Base-by-base conservation (phyloP, 1,140 invertebrate species). In the Drosophila tani region DNA sequence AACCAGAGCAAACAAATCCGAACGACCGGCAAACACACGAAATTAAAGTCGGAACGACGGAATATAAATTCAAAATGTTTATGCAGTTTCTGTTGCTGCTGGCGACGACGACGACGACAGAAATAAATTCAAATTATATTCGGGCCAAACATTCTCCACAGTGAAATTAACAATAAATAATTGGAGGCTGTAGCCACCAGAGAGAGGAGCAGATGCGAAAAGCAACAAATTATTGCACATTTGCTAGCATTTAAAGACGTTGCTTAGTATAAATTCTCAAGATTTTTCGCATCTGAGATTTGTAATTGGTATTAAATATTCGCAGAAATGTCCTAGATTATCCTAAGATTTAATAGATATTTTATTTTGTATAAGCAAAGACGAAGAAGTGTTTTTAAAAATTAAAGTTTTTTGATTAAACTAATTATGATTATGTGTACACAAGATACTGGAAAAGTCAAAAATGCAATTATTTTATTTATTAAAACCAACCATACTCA, bases 41-140 rank as follows among this genome's bases (percentile, higher is more conserved):
- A 50, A 75, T 70, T 70, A 68, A 70, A 70, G 29, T 45, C 62
- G 29, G 12, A 67, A 68, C 15, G 67, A 60, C 9, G 38, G 53
- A 40, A 63, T 70, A 85, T 86, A 85, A 86, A 86, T 60, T 78
- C 51, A n/a, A 78, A 86, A 85, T 85, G 68, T 84, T 85, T 81
- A 74, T 84, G 74, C 68, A 73, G 64, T 78, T 83, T 81, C 24
- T 51, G 43, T 32, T 21, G 14, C 46, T 7, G 35, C 35, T 14
- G 35, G 12, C 35, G 12, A 19, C 29, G 12, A 38, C 56, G 12
- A 38, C 56, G 70, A 46, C 38, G 66, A 84, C 81, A 68, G 79
- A 77, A 85, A 85, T 78, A 82, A 86, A 85, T 75, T 47, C 71
- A 56, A 80, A 76, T 84, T 76, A 76, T 71, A 80, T 74, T 46